Evolutionary conservation across 2,113 vertebrate genomes (phyloP).

Genomic region (Telmatochromis sp.): DNA sequence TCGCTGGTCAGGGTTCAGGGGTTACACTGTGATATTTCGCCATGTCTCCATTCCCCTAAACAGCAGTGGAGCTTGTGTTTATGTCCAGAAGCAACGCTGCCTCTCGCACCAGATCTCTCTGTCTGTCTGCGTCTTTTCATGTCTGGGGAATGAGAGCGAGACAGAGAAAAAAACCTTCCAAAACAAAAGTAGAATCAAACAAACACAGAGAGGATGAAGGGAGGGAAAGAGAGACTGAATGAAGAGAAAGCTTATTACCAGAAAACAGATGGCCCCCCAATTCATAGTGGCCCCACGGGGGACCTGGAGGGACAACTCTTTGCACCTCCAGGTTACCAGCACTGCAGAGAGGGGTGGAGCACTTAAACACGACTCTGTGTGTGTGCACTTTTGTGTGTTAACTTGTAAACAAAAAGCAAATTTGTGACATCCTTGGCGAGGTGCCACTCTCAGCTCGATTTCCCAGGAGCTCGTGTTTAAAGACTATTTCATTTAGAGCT

Average conservation of each 20-base stretch:
- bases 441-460: constrained; percentile 22
- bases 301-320: constrained; percentile 65
- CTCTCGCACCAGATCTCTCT: background rate
- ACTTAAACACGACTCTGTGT: constrained; percentile 57
- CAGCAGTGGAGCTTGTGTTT: background rate
- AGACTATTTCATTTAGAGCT: constrained; percentile 18
- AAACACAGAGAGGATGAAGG: background rate
- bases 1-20: constrained; percentile 55
- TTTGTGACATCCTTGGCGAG: constrained; percentile 45
- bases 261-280: constrained; percentile 77
- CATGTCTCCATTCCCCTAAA: constrained; percentile 9
- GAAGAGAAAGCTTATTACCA: constrained; percentile 73
- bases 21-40: constrained; percentile 59
- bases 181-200: constrained; percentile 3
- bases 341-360: constrained; percentile 48
- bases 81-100: constrained; percentile 11
- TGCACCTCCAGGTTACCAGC: constrained; percentile 67
- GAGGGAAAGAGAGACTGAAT: constrained; percentile 27
- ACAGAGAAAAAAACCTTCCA: background rate
- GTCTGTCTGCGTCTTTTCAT: background rate
- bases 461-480: constrained; percentile 15
- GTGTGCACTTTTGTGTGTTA: constrained; percentile 57
- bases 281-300: constrained; percentile 64
- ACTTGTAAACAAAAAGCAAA: constrained; percentile 66
- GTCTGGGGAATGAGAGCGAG: background rate